phyloP scores from a whole-genome alignment of 2,797 vertebrate species.

The Onychomys leucogaster region DNA sequence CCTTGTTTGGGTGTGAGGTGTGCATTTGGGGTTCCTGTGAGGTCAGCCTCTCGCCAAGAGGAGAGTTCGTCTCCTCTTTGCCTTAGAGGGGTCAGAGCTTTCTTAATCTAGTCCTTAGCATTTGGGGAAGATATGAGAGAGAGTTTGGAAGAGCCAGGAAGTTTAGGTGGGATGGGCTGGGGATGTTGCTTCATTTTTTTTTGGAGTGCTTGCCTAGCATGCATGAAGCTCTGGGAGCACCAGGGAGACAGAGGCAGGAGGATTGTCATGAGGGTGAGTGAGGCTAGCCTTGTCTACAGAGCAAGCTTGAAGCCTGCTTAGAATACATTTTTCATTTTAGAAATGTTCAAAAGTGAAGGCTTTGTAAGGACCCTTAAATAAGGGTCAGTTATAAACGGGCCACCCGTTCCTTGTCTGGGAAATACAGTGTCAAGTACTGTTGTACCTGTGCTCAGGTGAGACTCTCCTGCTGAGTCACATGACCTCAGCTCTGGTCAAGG shows the following conservation, averaged over 20 bases:
- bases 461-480: not conserved
- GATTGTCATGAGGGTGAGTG: not conserved
- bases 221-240: not conserved
- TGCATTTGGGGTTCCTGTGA: not conserved
- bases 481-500: not conserved
- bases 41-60: not conserved
- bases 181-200: not conserved
- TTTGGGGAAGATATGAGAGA: not conserved
- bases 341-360: not conserved
- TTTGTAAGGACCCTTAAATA: not conserved
- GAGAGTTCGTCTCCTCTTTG: not conserved
- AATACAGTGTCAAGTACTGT: not conserved
- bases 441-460: not conserved
- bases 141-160: not conserved
- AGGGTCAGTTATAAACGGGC: not conserved
- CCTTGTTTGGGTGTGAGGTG: not conserved
- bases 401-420: not conserved
- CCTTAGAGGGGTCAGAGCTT: slow-evolving; percentile 14
- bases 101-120: not conserved
- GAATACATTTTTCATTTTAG: not conserved
- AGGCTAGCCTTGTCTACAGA: not conserved
- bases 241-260: not conserved
- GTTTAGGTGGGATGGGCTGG: not conserved
- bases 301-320: not conserved
- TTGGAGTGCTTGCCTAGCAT: not conserved